A percentile compares a stretch with the other conserved stretches of the same genome.
Conservation (phyloP, 2,113 vertebrate species). For the Serinus canaria region DNA sequence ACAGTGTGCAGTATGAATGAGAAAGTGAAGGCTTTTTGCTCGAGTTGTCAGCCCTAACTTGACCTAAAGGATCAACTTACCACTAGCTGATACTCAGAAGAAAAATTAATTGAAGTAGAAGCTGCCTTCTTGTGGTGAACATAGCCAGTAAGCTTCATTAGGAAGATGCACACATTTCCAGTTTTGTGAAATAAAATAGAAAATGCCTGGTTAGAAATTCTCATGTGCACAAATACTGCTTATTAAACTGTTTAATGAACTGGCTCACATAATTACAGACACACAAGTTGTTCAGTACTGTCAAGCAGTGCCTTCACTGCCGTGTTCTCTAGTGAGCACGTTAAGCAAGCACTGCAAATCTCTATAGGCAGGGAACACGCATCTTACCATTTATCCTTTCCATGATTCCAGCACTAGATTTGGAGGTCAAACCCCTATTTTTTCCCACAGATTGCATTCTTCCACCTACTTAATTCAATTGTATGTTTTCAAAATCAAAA, state of each 20-base stretch:
- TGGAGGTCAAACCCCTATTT: background rate
- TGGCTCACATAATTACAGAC: background rate
- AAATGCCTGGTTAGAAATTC: background rate
- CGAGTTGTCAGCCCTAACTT: background rate
- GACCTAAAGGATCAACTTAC: background rate
- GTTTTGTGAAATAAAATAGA: background rate
- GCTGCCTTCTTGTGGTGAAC: background rate
- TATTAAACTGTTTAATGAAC: background rate
- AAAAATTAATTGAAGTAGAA: background rate
- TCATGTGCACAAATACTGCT: background rate
- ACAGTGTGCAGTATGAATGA: background rate
- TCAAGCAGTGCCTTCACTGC: background rate
- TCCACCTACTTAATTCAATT: background rate
- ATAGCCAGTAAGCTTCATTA: background rate
- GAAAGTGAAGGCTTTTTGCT: background rate
- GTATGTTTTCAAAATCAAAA: background rate
- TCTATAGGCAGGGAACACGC: background rate
- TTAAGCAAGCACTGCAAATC: background rate
- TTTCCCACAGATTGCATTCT: background rate
- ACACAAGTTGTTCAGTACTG: background rate
- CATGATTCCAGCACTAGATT: background rate
- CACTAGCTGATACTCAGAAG: background rate
- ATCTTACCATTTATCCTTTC: background rate
- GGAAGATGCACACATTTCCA: background rate
- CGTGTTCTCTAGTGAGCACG: background rate